phyloP scores from a whole-genome alignment of 2,797 vertebrate species.

The Notolabrus celidotus region DNA sequence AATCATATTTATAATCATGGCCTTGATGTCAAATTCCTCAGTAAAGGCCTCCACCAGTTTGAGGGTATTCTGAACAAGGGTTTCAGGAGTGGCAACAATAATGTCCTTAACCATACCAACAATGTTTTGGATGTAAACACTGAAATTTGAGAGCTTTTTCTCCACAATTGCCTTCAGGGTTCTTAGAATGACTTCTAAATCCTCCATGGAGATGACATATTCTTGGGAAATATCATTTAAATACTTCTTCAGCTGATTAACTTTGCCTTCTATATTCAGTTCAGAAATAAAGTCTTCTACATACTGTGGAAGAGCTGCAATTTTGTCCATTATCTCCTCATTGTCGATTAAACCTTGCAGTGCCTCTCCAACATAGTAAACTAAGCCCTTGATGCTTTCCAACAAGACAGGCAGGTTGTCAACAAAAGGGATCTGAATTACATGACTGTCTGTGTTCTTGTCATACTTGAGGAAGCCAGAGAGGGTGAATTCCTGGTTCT shows the following conservation, averaged over 20 bases:
- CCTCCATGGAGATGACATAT: slow-evolving; percentile 82
- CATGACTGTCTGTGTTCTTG: slow-evolving; percentile 88
- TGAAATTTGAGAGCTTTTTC: slow-evolving; percentile 75
- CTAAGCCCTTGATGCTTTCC: slow-evolving; percentile 78
- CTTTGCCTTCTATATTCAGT: slow-evolving; percentile 82
- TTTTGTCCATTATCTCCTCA: slow-evolving; percentile 74
- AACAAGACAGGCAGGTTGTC: slow-evolving; percentile 82
- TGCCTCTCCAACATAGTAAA: slow-evolving; percentile 78
- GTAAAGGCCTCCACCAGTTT: slow-evolving; percentile 81
- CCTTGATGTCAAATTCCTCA: slow-evolving; percentile 84
- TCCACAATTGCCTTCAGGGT: slow-evolving; percentile 67
- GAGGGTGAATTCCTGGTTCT: slow-evolving; percentile 87
- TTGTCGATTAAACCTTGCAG: slow-evolving; percentile 83
- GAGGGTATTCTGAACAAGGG: slow-evolving; percentile 82
- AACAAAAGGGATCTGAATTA: slow-evolving; percentile 86
- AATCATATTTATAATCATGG: slow-evolving; percentile 77
- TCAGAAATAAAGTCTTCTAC: slow-evolving; percentile 81
- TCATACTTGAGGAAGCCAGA: slow-evolving; percentile 90
- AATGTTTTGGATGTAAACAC: slow-evolving; percentile 71
- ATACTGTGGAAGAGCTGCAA: slow-evolving; percentile 83
- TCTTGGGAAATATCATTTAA: slow-evolving; percentile 80
- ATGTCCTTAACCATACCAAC: slow-evolving; percentile 81
- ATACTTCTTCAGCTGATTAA: slow-evolving; percentile 80
- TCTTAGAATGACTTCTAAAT: slow-evolving; percentile 81
- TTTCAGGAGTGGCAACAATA: slow-evolving; percentile 76